Base-by-base conservation (phyloP, 2,888 invertebrate genomes). In the Ectobius pallidus region DNA sequence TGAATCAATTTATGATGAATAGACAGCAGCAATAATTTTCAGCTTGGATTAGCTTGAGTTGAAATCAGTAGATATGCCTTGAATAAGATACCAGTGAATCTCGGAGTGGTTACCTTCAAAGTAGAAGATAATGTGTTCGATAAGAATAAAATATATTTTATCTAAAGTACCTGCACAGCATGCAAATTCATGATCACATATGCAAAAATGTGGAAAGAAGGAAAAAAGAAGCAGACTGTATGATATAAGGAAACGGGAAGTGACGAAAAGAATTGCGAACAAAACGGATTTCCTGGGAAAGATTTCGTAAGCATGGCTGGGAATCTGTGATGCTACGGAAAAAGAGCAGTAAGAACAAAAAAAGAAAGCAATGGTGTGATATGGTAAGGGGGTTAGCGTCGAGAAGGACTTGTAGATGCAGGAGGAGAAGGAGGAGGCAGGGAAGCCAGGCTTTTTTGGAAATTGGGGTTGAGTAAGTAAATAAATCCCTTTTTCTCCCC, bases 201-300 rank as follows among this genome's bases (percentile, higher is more conserved):
- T 25, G 20, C n/a, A n/a, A n/a, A n/a, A n/a, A n/a, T n/a, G n/a
- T 9, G 52, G 22, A 11, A 6, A 16, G 14, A 52, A 9, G 22
- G 14, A 18, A n/a, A n/a, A 22, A 3, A 16, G 9, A 11, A 52
- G 52, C 25, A 52, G 25, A 52, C 11, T 52, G 7, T 52, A 63
- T 9, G n/a, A 63, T 16, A 42, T 42, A 9, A 42, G 16, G 63
- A 63, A 63, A 14, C 20, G 39, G n/a, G 63, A 63, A 22, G 63
- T 34, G 34, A 14, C 18, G 63, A 18, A 42, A 42, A 18, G 61
- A 61, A 61, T 3, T 61, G 32, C 1, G 30, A 61, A 16, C 42
- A 63, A 34, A 63, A 63, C 63, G 63, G 63, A 63, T 63, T 63
- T 63, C 63, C 25, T 6, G 42, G 34, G 63, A 63, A 63, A 63